phyloP scores from a whole-genome alignment of 2,888 invertebrate species.

The Barypeithes pellucidus region DNA sequence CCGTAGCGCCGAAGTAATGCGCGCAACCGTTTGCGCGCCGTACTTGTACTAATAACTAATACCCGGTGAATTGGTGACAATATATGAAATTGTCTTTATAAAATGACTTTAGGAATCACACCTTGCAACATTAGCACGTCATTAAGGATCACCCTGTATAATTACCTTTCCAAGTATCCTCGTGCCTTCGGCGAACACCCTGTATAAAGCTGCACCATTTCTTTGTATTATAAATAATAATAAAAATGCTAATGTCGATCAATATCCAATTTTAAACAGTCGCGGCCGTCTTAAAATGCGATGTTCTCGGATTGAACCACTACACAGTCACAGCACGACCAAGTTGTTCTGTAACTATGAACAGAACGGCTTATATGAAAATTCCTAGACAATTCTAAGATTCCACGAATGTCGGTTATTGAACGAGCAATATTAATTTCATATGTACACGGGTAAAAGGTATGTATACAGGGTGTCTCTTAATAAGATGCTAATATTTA shows the following conservation, averaged over 20 bases:
- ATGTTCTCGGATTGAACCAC: conserved; percentile 7
- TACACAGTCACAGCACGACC: conserved; percentile 2
- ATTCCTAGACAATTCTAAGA: conserved; percentile 18
- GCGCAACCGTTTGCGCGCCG: too few species aligned
- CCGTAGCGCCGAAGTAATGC: too few species aligned
- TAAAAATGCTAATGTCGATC: neutral
- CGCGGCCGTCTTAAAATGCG: neutral
- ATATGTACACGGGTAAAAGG: neutral
- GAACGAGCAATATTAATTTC: neutral
- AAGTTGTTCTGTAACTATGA: conserved; percentile 20
- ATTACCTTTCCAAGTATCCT: too few species aligned
- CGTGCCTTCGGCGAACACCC: too few species aligned
- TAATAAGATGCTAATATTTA: too few species aligned
- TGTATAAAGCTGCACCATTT: neutral
- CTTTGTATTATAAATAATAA: neutral
- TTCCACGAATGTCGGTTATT: neutral
- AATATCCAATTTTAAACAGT: conserved; percentile 1
- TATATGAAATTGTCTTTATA: too few species aligned
- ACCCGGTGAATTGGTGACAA: too few species aligned
- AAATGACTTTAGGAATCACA: too few species aligned
- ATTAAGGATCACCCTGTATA: too few species aligned
- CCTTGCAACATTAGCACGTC: too few species aligned
- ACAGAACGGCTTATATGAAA: conserved; percentile 13
- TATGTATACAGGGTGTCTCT: too few species aligned
- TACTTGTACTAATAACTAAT: too few species aligned